Evolutionary conservation across 2,797 vertebrate species (phyloP), one percentile per base, ranked within the genome.

Genomic region (Lutjanus argentimaculatus): DNA sequence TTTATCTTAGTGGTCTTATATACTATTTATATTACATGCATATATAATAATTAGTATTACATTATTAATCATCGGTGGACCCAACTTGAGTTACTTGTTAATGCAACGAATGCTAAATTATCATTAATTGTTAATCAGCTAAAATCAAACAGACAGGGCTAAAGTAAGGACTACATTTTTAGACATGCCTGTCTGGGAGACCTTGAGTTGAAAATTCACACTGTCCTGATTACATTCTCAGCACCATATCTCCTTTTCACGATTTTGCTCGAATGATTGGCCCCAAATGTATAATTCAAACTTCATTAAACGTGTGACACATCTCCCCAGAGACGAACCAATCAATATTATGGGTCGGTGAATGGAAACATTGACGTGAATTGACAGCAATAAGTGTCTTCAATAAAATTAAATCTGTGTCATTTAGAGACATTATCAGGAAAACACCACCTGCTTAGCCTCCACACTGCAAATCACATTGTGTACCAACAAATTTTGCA

Each of bases 271-370:
- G 16, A 43, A 21, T 52, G n/a, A 25, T 30, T 68, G 11, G 13
- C 36, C 22, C 6, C 36, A 58, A 45, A 63, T 73, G 69, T 8
- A 48, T 63, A 30, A 72, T 63, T 55, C 7, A 67, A 51, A 62
- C 16, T 62, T 56, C 15, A 67, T 14, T 67, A 21, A 56, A 51
- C 0, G 1, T 51, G 10, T 22, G 21, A 53, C 59, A 16, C 42
- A 8, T 21, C 19, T 19, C 7, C 16, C 22, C 5, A 57, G 43
- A 69, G 59, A 45, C 1, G 6, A 49, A 66, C 43, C 62, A 67
- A 13, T 67, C 63, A 57, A 52, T 62, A 36, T 9, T 67, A 30
- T 25, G 9, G 7, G 19, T 71, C n/a, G 10, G 15, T 70, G 42
- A 59, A 53, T 55, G 40, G n/a, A 21, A 65, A 17, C 57, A 68